Percentiles rank a stretch among this genome's conserved stretches.
Conservation (phyloP, 35 echinoderm and acorn worm species). For the Nesometra sesokonis region DNA sequence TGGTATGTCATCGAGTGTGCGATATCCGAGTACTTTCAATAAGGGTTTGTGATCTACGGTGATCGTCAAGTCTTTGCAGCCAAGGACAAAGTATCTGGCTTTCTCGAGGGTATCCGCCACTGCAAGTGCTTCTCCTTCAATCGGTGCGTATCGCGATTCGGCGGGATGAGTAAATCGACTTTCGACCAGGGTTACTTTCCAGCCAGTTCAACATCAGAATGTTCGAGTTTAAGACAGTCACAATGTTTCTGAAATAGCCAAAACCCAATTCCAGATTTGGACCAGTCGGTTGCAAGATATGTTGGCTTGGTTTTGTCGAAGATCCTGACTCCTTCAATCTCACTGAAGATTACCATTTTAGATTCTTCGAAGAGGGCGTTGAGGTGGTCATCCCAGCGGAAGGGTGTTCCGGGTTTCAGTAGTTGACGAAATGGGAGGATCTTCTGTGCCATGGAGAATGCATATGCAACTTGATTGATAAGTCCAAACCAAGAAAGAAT, state of each 20-base stretch:
- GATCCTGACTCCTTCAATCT: slow-evolving; percentile 16
- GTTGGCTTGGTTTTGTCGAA: slow-evolving; percentile 27
- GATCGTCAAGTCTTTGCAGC: slow-evolving; percentile 37
- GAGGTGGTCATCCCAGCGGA: slow-evolving; percentile 1
- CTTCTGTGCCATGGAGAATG: slow-evolving; percentile 3
- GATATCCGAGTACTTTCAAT: slow-evolving; percentile 22
- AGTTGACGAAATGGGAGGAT: slow-evolving; percentile 31
- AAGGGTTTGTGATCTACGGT: slow-evolving; percentile 59
- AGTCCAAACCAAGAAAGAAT: slow-evolving; percentile 33
- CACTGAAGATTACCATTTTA: slow-evolving; percentile 9
- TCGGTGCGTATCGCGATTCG: slow-evolving; percentile 24
- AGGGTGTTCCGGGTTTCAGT: slow-evolving; percentile 5
- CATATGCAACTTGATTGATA: slow-evolving; percentile 31
- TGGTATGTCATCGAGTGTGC: slow-evolving; percentile 37
- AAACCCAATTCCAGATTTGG: slow-evolving; percentile 22
- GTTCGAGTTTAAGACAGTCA: slow-evolving; percentile 1
- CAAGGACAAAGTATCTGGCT: slow-evolving; percentile 43
- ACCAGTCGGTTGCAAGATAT: slow-evolving; percentile 23
- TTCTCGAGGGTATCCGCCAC: slow-evolving; percentile 22
- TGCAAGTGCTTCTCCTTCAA: slow-evolving; percentile 32
- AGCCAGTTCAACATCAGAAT: slow-evolving; percentile 17
- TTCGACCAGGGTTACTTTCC: slow-evolving; percentile 6
- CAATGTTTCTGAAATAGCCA: slow-evolving; percentile 23
- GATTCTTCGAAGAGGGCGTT: slow-evolving; percentile 20
- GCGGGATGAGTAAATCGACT: slow-evolving; percentile 23